Evolutionary conservation across 2,888 invertebrate species (phyloP).

Genomic region (Leptopilina myrica): DNA sequence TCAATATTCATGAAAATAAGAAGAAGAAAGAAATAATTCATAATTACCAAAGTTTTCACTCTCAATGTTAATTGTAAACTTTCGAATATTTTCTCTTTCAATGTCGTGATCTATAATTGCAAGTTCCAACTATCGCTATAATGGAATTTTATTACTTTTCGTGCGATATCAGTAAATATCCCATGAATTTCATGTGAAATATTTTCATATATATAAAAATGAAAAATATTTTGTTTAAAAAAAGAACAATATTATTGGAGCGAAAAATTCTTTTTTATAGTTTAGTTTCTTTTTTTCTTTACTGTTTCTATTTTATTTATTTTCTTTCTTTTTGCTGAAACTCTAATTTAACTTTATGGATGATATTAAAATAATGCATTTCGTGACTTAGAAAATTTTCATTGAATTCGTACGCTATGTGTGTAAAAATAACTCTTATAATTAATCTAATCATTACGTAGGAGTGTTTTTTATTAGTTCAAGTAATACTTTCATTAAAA

Average conservation of each 20-base stretch:
- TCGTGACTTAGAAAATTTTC: background rate
- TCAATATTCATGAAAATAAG: background rate
- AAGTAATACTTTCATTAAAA: too few relatives aligned
- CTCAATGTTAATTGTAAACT: slow-evolving; percentile 3
- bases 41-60: slow-evolving; percentile 20
- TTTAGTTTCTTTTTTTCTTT: background rate
- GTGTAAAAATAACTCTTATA: background rate
- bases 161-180: background rate
- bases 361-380: background rate
- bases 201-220: too few relatives aligned
- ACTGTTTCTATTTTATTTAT: background rate
- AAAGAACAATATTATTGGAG: background rate
- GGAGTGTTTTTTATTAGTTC: too few relatives aligned
- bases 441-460: background rate
- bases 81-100: slow-evolving; percentile 12
- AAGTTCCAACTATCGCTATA: slow-evolving; percentile 9
- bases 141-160: slow-evolving; percentile 12
- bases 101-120: slow-evolving; percentile 14
- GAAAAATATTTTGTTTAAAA: too few relatives aligned
- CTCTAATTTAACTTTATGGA: background rate
- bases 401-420: background rate
- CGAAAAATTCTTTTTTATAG: background rate
- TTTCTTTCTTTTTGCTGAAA: background rate
- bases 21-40: background rate
- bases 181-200: background rate